Conservation (phyloP, 2,113 vertebrate genomes). For the Orientallactaga bullata region DNA sequence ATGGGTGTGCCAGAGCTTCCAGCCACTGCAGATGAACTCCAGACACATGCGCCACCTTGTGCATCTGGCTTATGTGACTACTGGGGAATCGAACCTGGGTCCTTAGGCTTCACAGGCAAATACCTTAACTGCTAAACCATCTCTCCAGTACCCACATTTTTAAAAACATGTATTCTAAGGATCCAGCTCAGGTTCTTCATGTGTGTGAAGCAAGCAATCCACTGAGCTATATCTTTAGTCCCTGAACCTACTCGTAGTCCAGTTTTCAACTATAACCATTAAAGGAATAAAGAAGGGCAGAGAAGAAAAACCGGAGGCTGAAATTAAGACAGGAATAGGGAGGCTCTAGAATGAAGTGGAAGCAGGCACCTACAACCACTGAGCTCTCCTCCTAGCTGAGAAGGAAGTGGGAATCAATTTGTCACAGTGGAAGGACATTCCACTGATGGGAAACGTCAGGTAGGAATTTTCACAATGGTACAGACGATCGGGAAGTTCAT, state of each 20-base stretch:
- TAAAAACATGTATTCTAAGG: background rate
- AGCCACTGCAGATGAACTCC: no score
- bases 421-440: background rate
- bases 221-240: no score
- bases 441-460: background rate
- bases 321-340: slow-evolving; percentile 2
- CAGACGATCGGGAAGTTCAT: background rate
- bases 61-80: no score
- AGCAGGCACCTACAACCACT: no score
- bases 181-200: background rate
- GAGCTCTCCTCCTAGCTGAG: no score
- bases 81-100: no score
- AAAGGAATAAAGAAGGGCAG: background rate
- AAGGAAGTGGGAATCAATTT: background rate
- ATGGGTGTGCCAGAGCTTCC: no score
- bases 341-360: background rate
- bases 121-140: no score
- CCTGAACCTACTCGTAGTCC: background rate
- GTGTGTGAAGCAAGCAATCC: no score
- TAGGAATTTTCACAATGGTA: background rate
- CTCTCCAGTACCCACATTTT: no score
- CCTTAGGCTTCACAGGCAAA: no score
- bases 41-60: no score
- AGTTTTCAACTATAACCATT: background rate
- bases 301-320: background rate